These are phyloP conservation scores for Tridacna crocea DNA, from an alignment of 2,888 invertebrate genomes.

Conservation along the genomic window DNA sequence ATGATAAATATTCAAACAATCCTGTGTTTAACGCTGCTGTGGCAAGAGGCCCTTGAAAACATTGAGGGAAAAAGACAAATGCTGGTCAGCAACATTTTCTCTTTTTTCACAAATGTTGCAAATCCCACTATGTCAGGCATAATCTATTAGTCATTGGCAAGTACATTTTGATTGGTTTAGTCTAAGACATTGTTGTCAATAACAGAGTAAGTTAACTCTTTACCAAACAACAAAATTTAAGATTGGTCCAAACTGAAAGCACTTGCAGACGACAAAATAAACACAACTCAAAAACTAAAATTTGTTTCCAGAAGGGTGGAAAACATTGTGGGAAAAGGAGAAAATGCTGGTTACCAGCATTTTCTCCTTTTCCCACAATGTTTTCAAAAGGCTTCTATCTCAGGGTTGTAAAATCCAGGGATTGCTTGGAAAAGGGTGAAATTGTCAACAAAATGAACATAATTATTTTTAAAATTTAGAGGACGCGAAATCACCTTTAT, in stretches of 20 bases:
- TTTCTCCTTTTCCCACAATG: background rate
- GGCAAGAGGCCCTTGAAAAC: too few species aligned
- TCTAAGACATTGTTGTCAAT: too few species aligned
- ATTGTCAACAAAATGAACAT: too few species aligned
- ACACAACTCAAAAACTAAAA: too few species aligned
- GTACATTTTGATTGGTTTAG: too few species aligned
- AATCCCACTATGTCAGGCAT: too few species aligned
- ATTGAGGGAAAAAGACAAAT: background rate
- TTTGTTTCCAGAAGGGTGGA: background rate
- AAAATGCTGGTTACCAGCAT: conserved; percentile 9
- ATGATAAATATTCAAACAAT: too few species aligned
- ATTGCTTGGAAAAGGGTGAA: background rate
- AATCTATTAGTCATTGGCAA: too few species aligned
- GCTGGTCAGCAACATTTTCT: background rate
- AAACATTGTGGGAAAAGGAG: background rate
- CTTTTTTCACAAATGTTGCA: background rate
- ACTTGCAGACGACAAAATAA: background rate
- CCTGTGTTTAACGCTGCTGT: too few species aligned
- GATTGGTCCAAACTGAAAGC: background rate
- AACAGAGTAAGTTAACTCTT: too few species aligned
- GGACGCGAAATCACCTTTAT: too few species aligned
- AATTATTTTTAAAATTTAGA: too few species aligned
- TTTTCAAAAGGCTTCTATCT: background rate
- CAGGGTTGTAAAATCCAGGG: background rate
- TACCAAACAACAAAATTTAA: background rate